Evolutionary conservation across 2,888 invertebrate species (phyloP).

Genomic region (Mythimna vitellina): DNA sequence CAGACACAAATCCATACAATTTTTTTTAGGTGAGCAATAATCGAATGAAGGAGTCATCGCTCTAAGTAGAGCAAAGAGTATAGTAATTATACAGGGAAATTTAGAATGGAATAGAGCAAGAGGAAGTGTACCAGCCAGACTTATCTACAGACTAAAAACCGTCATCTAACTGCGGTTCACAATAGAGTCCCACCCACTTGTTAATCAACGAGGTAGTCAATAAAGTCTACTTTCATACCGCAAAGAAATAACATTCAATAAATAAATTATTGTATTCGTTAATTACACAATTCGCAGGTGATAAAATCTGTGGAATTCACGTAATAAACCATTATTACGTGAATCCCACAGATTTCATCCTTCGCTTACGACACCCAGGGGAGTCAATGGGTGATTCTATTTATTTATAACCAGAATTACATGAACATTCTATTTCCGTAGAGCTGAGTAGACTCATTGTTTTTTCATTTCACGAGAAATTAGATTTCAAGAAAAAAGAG

Average conservation of each 20-base stretch:
- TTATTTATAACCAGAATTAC: slow-evolving; percentile 28
- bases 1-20: no score
- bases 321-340: background rate
- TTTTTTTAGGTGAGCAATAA: no score
- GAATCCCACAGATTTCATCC: slow-evolving; percentile 29
- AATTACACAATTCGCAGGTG: slow-evolving; percentile 24
- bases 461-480: slow-evolving; percentile 6
- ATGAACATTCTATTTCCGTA: background rate
- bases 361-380: slow-evolving; percentile 15
- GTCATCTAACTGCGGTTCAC: no score
- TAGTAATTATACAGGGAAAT: no score
- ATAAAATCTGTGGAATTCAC: background rate
- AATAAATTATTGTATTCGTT: background rate
- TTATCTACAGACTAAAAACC: no score
- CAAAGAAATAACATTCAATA: background rate
- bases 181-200: no score
- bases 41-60: no score
- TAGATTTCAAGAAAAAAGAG: no score
- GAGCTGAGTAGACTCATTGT: background rate
- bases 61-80: no score
- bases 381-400: slow-evolving; percentile 29
- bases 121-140: no score
- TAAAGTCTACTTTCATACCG: background rate
- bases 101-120: no score
- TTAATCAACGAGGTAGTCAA: background rate